Base-by-base conservation (phyloP, 2,888 invertebrate genomes). In the Pherbina coryleti region DNA sequence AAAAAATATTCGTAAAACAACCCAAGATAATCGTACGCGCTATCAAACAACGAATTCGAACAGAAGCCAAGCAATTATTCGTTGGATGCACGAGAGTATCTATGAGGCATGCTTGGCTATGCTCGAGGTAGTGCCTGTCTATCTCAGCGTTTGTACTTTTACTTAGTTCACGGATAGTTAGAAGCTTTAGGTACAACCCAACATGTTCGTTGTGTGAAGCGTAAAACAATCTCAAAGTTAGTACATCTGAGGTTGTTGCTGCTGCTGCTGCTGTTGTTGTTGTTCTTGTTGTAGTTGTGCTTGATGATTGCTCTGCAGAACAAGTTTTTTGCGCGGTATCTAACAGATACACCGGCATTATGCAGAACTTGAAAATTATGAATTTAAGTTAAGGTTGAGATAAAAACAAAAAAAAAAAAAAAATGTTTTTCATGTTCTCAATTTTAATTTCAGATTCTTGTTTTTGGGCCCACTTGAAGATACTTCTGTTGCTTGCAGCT, bases 131-230 rank as follows among this genome's bases (percentile, higher is more conserved):
- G 31, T 7, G 66, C n/a, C 8, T n/a, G 4, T 25, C 51, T 44
- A 44, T 44, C 1, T 44, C 44, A 14, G 14, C 44, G 14, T 44
- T 11, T 1, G 44, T 44, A 44, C 11, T 44, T n/a, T n/a, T n/a
- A 11, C 11, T 11, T 44, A 44, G 11, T 11, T 44, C 44, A 44
- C 14, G 44, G 44, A 44, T 44, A 14, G 44, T 44, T 44, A 44
- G 11, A 44, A 44, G 44, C 44, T 44, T 14, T 44, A 44, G 11
- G 44, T 51, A n/a, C 70, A 28, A 53, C 71, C 17, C 17, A 11
- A 73, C 73, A 22, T 25, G 73, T 73, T 73, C 51, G 73, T 64
- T 19, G 73, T 73, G 62, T 11, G 31, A 60, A 55, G 49, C 67
- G 19, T 11, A 22, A 62, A 62, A 28, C 31, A 28, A 14, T 62